Conservation (phyloP, 2,888 invertebrate species). For the Hyposoter didymator region DNA sequence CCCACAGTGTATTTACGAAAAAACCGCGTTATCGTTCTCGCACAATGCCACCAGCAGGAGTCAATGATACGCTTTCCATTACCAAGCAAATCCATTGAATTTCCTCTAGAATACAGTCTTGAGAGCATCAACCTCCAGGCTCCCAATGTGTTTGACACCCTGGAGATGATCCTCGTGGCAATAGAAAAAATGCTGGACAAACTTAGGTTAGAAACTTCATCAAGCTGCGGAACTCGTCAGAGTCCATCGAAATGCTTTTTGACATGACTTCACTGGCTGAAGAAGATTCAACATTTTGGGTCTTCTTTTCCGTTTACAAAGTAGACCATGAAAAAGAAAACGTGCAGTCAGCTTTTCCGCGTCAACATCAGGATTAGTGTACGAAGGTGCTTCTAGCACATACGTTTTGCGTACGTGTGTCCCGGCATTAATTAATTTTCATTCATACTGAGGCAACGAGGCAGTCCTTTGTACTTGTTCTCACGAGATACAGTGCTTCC, state of each 20-base stretch:
- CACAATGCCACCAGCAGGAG: not conserved
- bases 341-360: conserved; percentile 29
- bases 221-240: not conserved
- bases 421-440: conserved; percentile 64
- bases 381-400: conserved; percentile 21
- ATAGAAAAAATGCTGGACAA: not conserved
- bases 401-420: conserved; percentile 18
- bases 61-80: not conserved
- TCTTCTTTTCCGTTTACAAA: conserved; percentile 28
- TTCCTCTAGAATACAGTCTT: not conserved
- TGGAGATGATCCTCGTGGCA: not conserved
- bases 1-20: not conserved
- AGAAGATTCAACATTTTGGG: conserved; percentile 11
- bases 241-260: conserved; percentile 19
- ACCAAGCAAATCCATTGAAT: not conserved
- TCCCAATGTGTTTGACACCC: not conserved
- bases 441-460: conserved; percentile 54
- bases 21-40: not conserved
- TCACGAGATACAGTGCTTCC: conserved; percentile 27
- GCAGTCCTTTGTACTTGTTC: conserved; percentile 49
- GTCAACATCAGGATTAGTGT: conserved; percentile 31
- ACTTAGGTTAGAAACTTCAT: not conserved
- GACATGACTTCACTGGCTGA: not conserved
- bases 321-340: conserved; percentile 30
- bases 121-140: not conserved